Base-by-base conservation (phyloP, 2,797 vertebrate genomes). In the Synaphobranchus kaupii region DNA sequence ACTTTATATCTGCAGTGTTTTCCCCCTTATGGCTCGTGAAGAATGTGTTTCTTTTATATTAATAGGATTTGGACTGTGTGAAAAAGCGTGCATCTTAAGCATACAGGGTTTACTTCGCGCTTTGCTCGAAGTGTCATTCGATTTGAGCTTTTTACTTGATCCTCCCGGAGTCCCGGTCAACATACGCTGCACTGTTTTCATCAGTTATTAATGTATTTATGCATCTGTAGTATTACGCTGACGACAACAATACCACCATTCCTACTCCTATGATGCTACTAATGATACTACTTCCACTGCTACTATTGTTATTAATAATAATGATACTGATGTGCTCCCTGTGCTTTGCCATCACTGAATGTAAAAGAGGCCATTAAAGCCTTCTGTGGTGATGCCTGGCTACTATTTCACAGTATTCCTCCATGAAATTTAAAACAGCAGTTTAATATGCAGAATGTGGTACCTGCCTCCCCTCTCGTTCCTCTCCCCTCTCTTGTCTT, bases 371-470 rank as follows among this genome's bases (percentile, higher is more conserved):
- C 8, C 68, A 25, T 8, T 25, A 48, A 25, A n/a, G 39, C 39
- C 20, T 20, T 22, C 6, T 22, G 76, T 48, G 22, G 8, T 31
- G 76, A 48, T 25, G 44, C 44, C 76, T 20, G 25, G 39, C 76
- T 7, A 48, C 15, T 22, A 9, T 80, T 80, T 25, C n/a, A 13
- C 39, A 10, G 44, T 80, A 47, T 47, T 20, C 5, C 3, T 39
- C 71, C 76, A 17, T 48, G 44, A 80, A 80, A 80, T 22, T 80
- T 47, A 80, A 80, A 80, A 48, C 76, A 48, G 76, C 76, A 44
- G 76, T 80, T 87, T 82, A 89, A 87, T 86, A 85, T 86, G 85
- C 82, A 87, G 73, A 89, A 87, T 84, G 76, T 15, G 80, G 78
- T 80, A 20, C 22, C 54, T 44, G 6, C 9, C 60, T 47, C 76